Base-by-base conservation (phyloP, 1,140 invertebrate genomes). In the Drosophila persimilis region DNA sequence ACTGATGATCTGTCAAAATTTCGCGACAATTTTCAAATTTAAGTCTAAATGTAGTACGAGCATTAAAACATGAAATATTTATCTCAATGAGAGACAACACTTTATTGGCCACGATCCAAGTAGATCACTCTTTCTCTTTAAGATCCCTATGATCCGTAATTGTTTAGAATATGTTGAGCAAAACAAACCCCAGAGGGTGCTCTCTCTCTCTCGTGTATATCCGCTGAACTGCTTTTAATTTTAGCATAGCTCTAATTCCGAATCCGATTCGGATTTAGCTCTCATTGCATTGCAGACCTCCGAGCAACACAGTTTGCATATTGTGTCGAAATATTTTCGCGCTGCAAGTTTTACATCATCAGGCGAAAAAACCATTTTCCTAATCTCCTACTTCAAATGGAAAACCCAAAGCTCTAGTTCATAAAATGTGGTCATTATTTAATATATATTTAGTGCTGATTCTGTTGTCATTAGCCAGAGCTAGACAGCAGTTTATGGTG, bases 81-180 rank as follows among this genome's bases (percentile, higher is more conserved):
- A 39, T 60, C 44, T 35, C 20, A 46, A 17, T 24, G n/a, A 17
- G 26, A 17, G 2, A 43, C 6, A 39, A 45, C 39, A 69, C 41
- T 52, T 50, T 51, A 6, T 35, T 72, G 70, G 44, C 51, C 35
- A 4, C 20, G 9, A 15, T 52, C 41, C 57, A 71, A 59, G 43
- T 29, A 29, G n/a, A 45, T 13, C 46, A 22, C 62, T 52, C 22
- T 39, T 15, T 17, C 9, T 31, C 8, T 31, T 31, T 7, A 8
- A 13, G 43, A 39, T 20, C 11, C 11, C 35, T 39, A 4, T 39
- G 4, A 7, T 44, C 35, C 43, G 7, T 26, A 13, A 47, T 41
- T 89, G 86, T 89, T 81, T 89, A 89, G 86, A 89, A 89, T 77
- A 69, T 45, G 63, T 65, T 61, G 52, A 89, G 80, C 86, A 90